Evolutionary conservation across 2,797 vertebrate genomes (phyloP), one percentile per base, ranked within the genome.

Genomic region (Thaleichthys pacificus): DNA sequence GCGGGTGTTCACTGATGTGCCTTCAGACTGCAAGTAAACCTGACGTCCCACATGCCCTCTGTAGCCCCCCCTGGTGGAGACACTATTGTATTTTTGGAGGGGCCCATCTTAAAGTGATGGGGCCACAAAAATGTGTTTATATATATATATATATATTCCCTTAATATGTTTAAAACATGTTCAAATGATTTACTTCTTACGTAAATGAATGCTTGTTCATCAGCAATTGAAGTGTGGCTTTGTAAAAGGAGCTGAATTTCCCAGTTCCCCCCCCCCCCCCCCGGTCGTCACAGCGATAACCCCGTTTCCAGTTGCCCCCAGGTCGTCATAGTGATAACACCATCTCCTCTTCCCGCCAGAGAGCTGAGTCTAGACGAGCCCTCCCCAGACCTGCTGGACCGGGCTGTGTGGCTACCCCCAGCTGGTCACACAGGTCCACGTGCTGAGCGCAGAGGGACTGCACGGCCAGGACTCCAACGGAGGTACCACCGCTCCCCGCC

Each of bases 361-460:
- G 97, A 98, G 84, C 90, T 99, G 87, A 88, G 77, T 0, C 73
- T 96, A 82, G 96, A 99, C 5, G 95, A 97, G 75, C 97, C 97
- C 2, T n/a, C 93, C 94, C 8, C 95, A 90, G 74, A 97, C 96
- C 0, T 99, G 97, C 73, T 99, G 97, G 97, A 97, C 93, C 1
- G 95, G 97, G 22, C 91, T 99, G 83, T 98, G 96, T 66, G 98
- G 98, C 0, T 35, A 35, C 32, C 32, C 32, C 2, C 32, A 96
- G 86, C 91, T 96, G 84, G 96, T 99, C 81, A 96, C 97, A 66
- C 97, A 98, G 88, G 95, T 99, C 76, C 95, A 99, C 5, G 95
- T 99, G 72, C 79, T 96, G 47, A 89, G 89, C 0, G 97, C 96
- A 3, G 88, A 94, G 0, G 97, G 97, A 47, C 95, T 99, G 58